Percentiles rank a stretch among this genome's conserved stretches.
Evolutionary conservation across 2,113 vertebrate genomes (phyloP).

Genomic region (Physeter macrocephalus): DNA sequence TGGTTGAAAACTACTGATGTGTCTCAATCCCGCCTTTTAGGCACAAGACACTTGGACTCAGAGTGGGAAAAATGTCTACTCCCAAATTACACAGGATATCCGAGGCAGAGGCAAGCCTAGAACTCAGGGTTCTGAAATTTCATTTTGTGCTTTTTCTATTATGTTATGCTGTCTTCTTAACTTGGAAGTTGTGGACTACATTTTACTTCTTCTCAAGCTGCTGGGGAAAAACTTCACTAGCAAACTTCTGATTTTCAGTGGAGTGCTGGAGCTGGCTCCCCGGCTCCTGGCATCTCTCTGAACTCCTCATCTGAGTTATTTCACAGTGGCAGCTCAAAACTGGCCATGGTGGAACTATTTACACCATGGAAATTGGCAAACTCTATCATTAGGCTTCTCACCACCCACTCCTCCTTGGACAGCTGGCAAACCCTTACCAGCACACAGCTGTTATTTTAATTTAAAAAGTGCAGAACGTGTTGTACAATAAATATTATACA

Average conservation of each 20-base stretch:
- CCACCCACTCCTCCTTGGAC: neutral
- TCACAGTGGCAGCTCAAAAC: neutral
- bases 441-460: neutral
- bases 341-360: neutral
- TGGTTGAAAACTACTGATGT: neutral
- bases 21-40: neutral
- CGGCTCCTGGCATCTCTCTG: neutral
- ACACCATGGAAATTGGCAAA: neutral
- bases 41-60: neutral
- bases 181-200: neutral
- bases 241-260: neutral
- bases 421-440: neutral
- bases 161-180: neutral
- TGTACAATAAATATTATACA: neutral
- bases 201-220: neutral
- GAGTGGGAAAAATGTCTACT: neutral
- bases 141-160: neutral
- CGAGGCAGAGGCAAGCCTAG: neutral
- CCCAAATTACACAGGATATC: neutral
- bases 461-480: neutral
- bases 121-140: neutral
- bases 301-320: neutral
- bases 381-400: neutral
- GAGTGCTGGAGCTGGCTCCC: rapidly evolving
- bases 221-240: neutral